Evolutionary conservation across 2,113 vertebrate species (phyloP).

Genomic region (Camelus bactrianus): DNA sequence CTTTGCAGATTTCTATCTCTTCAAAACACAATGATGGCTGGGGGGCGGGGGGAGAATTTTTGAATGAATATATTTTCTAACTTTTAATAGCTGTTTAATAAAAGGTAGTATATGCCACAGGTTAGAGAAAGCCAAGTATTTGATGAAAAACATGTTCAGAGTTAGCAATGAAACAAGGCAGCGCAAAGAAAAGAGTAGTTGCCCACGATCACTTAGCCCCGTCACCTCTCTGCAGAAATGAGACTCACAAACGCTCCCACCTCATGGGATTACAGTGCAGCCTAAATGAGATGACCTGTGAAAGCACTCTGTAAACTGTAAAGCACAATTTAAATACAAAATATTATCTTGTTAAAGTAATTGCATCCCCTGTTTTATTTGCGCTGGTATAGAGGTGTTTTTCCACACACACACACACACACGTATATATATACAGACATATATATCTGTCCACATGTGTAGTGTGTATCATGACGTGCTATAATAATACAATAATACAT

Average conservation of each 20-base stretch:
- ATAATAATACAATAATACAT: not conserved
- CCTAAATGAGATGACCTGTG: slow-evolving; percentile 44
- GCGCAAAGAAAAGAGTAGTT: not conserved
- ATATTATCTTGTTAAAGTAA: not conserved
- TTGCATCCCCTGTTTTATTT: not conserved
- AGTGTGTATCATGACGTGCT: not conserved
- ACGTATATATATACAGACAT: not conserved
- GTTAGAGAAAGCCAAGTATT: not conserved
- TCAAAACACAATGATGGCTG: not conserved
- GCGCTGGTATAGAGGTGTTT: not conserved
- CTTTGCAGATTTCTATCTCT: not conserved
- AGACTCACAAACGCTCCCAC: not conserved
- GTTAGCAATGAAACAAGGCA: not conserved
- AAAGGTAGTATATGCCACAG: not conserved
- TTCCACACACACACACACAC: no score
- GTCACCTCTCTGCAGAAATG: not conserved
- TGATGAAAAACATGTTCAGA: not conserved
- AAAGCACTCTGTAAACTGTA: slow-evolving; percentile 44
- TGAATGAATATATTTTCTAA: slow-evolving; percentile 2
- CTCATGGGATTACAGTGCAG: not conserved
- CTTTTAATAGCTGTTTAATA: slow-evolving; percentile 24
- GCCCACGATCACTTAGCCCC: not conserved
- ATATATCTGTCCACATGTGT: not conserved
- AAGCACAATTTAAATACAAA: not conserved
- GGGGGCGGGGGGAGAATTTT: not conserved